Evolutionary conservation across 2,888 invertebrate genomes (phyloP), one percentile per base, ranked within the genome.

Genomic region (Phalera bucephala): DNA sequence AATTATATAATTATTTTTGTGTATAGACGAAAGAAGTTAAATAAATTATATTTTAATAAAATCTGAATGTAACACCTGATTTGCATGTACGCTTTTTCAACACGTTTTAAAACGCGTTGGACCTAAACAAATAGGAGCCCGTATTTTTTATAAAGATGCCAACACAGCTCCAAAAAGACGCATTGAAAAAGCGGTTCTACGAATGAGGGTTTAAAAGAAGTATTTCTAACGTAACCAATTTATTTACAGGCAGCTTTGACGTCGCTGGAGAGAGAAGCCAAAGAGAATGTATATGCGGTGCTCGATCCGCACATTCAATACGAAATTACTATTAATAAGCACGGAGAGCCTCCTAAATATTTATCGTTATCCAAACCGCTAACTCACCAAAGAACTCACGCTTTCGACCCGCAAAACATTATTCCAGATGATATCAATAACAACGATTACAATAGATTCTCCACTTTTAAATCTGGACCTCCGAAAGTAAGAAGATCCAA

Each of bases 281-380:
- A 90, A 87, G 90, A 90, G 72, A 90, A 90, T 72, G 89, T 90
- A 45, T 90, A 90, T 80, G 89, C 90, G 79, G 85, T 90, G 54
- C 64, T 90, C 61, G 90, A 90, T 62, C 90, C 90, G 72, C 89
- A 88, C 75, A 83, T 90, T 71, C 89, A 90, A 66, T 90, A 90
- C 74, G 90, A 90, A 72, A 80, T 90, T 73, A 89, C 88, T 57
- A 90, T 90, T 65, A 90, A 87, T 71, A 86, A 89, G 66, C 79
- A 81, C 65, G 90, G 90, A 66, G 88, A 89, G 55, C 88, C 88
- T 74, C 87, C 90, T 76, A 90, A 84, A 51, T 82, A 88, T 64
- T 75, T 90, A 71, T 87, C 90, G 61, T 81, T 90, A 57, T 90
- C 89, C 50, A 88, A 88, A 64, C 90, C 90, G 54, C 66, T 90